Evolutionary conservation across 2,113 vertebrate species (phyloP).

Genomic region (Myrmecophaga tridactyla): DNA sequence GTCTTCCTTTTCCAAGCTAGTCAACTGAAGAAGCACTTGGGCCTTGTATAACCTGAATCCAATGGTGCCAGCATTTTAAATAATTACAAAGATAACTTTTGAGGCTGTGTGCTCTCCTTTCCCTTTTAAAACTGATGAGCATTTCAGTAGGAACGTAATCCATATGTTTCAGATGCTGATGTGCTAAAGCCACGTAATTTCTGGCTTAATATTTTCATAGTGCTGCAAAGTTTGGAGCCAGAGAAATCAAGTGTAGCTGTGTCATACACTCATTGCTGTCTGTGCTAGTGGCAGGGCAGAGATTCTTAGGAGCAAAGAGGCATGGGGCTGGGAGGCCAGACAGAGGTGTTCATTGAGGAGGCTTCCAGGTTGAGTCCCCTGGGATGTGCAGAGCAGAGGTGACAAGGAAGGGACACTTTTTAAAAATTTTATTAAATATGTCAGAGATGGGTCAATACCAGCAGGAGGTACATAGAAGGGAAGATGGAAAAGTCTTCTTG

Average conservation of each 20-base stretch:
- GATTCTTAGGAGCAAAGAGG: not conserved
- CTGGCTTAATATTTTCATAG: not conserved
- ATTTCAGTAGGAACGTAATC: not conserved
- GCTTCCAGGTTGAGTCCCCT: not conserved
- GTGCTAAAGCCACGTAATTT: not conserved
- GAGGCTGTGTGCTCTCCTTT: not conserved
- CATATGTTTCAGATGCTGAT: not conserved
- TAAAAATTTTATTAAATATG: not conserved
- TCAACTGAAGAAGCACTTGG: not conserved
- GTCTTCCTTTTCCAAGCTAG: not conserved
- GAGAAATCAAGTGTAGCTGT: fast-evolving
- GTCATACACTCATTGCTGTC: fast-evolving
- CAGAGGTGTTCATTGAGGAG: not conserved
- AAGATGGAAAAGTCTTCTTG: not conserved
- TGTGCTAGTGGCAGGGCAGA: not conserved
- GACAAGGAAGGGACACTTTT: not conserved
- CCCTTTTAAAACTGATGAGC: not conserved
- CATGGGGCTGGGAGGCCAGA: not conserved
- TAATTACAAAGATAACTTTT: not conserved
- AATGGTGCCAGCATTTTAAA: not conserved
- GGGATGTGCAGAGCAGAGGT: no score
- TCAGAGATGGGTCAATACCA: not conserved
- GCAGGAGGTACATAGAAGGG: not conserved
- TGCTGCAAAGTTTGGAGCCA: not conserved
- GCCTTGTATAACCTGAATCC: not conserved